phyloP scores from a whole-genome alignment of 92 coral and sea anemone species.

The Pocillopora meandrina region DNA sequence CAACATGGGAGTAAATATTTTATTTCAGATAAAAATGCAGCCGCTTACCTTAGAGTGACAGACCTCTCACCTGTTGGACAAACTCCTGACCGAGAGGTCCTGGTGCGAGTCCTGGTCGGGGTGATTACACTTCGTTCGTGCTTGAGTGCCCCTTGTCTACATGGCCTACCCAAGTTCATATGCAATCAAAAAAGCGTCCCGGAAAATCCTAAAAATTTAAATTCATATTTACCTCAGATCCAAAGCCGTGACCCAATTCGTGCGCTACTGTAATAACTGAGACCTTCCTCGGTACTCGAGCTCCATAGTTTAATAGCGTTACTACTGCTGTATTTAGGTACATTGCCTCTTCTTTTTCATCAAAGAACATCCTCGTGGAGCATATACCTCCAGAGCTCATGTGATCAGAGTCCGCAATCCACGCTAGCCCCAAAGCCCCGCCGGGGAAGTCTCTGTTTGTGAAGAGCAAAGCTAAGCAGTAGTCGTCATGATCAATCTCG shows the following conservation, averaged over 20 bases:
- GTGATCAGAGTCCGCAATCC: conserved; percentile 63
- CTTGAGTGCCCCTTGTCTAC: too few species aligned
- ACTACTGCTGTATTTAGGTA: conserved; percentile 84
- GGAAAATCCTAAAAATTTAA: not conserved
- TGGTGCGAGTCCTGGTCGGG: not conserved
- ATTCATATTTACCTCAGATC: conserved; percentile 65
- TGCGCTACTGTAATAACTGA: conserved; percentile 75
- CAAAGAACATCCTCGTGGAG: conserved; percentile 54
- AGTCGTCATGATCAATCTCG: conserved; percentile 67
- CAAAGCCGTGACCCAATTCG: conserved; percentile 94
- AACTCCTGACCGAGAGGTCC: not conserved
- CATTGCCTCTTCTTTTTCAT: conserved; percentile 30
- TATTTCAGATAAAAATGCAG: too few species aligned
- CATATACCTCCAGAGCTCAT: conserved; percentile 83
- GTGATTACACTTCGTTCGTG: too few species aligned
- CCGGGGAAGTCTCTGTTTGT: conserved; percentile 79
- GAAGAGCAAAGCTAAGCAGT: conserved; percentile 86
- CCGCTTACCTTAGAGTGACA: too few species aligned
- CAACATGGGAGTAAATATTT: not conserved
- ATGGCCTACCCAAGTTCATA: too few species aligned
- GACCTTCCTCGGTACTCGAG: conserved; percentile 62
- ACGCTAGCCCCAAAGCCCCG: conserved; percentile 90
- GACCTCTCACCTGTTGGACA: too few species aligned
- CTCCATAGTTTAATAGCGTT: conserved; percentile 70
- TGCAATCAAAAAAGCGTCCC: too few species aligned